Evolutionary conservation across 2,888 invertebrate genomes (phyloP), one percentile per base, ranked within the genome.

Genomic region (Synanthedon tipuliformis): DNA sequence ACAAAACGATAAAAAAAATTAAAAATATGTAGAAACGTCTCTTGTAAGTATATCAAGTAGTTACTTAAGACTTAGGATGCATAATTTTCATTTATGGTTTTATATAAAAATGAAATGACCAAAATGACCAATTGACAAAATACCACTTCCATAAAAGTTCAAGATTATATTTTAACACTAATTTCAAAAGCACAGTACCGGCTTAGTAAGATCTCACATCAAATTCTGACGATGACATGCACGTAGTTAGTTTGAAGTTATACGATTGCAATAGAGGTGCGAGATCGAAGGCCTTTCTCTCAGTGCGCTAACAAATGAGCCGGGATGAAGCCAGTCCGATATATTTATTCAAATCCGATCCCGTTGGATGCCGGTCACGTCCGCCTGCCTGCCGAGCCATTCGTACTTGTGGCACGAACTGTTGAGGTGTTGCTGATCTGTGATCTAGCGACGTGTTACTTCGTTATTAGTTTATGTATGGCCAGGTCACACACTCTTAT

Each of bases 261-360:
- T 49, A 68, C 69, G 80, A 78, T 79, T 78, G 71, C 68, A 49
- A 34, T 50, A 34, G 34, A 34, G 13, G 34, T 23, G 18, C 27
- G 67, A 74, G 76, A 76, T 79, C 74, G 78, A 73, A 75, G 75
- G 73, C 78, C 83, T 83, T 82, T 84, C 83, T 80, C 82, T 74
- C 63, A 60, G 68, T 34, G 64, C 61, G 67, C 73, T 72, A 78
- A 81, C 80, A 81, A 83, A 83, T 81, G 75, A 77, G 72, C 61
- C 68, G 69, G 72, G 81, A 77, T 78, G 74, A 63, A 57, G 62
- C 64, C 57, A 62, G 66, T 70, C 71, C 75, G 77, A 75, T 73
- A 80, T 78, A 82, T 81, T 76, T 78, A 82, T 82, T 83, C 77
- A 81, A 83, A 84, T 81, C 81, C 78, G 71, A 73, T 71, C 64